Conservation (phyloP, 2,797 vertebrate species). For the Okamejei kenojei region DNA sequence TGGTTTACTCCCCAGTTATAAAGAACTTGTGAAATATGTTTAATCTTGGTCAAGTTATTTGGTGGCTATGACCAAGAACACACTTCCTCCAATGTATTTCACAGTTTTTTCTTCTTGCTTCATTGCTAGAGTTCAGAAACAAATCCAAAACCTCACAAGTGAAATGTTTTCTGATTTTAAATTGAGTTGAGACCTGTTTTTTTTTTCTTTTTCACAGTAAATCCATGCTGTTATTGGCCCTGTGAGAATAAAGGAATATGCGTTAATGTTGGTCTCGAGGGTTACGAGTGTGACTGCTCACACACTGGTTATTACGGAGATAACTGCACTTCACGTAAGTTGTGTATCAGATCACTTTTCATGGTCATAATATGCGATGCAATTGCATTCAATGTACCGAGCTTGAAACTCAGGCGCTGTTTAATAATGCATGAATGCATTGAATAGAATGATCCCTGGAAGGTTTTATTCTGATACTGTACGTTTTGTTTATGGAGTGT, state of each 20-base stretch:
- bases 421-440: neutral
- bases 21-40: neutral
- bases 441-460: neutral
- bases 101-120: neutral
- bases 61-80: too few species aligned
- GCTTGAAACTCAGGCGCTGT: neutral
- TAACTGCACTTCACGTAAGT: conserved; percentile 85
- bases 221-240: conserved; percentile 86
- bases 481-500: neutral
- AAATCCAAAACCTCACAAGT: neutral
- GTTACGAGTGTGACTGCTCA: conserved; percentile 85
- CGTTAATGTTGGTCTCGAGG: conserved; percentile 59
- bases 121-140: neutral
- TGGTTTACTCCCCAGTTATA: neutral
- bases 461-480: neutral
- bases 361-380: neutral
- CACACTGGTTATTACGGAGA: conserved; percentile 74
- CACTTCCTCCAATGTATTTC: neutral
- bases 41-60: neutral
- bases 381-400: too few species aligned
- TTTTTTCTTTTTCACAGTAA: conserved; percentile 57
- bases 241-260: conserved; percentile 85
- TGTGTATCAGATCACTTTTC: neutral
- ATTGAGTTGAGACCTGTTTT: neutral
- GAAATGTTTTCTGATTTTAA: neutral